Evolutionary conservation across 2,888 invertebrate genomes (phyloP).

Genomic region (Eilema depressum): DNA sequence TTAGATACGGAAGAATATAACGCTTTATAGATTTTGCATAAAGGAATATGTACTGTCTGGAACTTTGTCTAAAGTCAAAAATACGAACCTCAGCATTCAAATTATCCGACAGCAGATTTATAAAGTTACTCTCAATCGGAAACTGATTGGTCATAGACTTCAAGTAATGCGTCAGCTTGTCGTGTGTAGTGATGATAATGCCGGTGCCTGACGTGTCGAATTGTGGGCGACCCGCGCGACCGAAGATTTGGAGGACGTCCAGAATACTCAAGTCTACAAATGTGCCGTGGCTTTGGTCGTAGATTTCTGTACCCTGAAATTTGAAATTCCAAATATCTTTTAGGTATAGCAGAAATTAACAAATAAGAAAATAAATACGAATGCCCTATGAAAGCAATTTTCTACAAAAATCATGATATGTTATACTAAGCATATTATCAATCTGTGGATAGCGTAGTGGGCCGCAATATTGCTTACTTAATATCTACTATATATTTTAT

Average conservation of each 20-base stretch:
- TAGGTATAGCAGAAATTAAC: background rate
- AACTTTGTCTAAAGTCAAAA: background rate
- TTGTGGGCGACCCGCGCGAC: slow-evolving; percentile 99
- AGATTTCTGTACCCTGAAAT: slow-evolving; percentile 96
- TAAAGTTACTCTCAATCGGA: slow-evolving; percentile 99
- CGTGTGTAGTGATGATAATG: slow-evolving; percentile 97
- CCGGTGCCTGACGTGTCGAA: slow-evolving; percentile 98
- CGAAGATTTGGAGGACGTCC: slow-evolving; percentile 99
- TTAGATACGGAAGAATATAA: too few species aligned
- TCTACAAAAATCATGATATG: too few species aligned
- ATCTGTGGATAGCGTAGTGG: too few species aligned
- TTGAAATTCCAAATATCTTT: slow-evolving; percentile 6
- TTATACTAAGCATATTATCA: too few species aligned
- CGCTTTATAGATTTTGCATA: too few species aligned
- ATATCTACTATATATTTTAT: too few species aligned
- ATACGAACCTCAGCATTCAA: slow-evolving; percentile 96
- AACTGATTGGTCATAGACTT: slow-evolving; percentile 98
- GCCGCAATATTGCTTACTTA: too few species aligned
- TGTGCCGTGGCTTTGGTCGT: slow-evolving; percentile 97
- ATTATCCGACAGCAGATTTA: slow-evolving; percentile 96
- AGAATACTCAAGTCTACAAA: slow-evolving; percentile 98
- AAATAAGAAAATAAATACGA: background rate
- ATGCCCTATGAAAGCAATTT: background rate
- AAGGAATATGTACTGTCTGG: too few species aligned
- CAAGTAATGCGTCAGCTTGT: slow-evolving; percentile 97